These are phyloP conservation scores for Brachionus asplanchnoidis DNA, from an alignment of 1,140 invertebrate species.

Conservation along the genomic window DNA sequence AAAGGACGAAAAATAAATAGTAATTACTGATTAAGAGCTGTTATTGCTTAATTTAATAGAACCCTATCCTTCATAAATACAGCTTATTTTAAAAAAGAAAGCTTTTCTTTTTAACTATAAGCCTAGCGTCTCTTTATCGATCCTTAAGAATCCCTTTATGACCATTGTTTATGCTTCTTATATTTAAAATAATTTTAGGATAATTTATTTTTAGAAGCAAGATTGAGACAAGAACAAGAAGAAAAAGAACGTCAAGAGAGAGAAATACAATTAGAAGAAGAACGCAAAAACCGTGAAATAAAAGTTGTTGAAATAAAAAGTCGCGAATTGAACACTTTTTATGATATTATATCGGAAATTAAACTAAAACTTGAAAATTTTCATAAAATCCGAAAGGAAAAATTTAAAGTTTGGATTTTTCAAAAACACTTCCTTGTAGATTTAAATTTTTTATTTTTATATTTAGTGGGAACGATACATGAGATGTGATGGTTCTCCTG, in stretches of 20 bases:
- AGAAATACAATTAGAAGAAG: slow-evolving; percentile 46
- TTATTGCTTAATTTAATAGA: neutral
- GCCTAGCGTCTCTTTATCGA: neutral
- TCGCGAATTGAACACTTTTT: slow-evolving; percentile 21
- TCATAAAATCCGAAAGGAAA: slow-evolving; percentile 47
- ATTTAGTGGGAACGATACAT: slow-evolving; percentile 55
- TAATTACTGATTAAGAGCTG: neutral
- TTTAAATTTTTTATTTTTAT: slow-evolving; percentile 41
- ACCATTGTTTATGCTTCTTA: neutral
- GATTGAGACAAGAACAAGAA: slow-evolving; percentile 42
- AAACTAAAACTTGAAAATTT: neutral
- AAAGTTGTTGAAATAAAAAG: slow-evolving; percentile 45
- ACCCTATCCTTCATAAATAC: neutral
- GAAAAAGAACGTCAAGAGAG: slow-evolving; percentile 44
- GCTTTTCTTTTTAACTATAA: neutral
- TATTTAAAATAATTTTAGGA: neutral
- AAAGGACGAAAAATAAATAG: slow-evolving; percentile 19
- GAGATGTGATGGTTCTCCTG: slow-evolving; percentile 55
- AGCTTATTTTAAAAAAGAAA: neutral
- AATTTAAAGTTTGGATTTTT: slow-evolving; percentile 45
- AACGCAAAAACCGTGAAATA: slow-evolving; percentile 50
- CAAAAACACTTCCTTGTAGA: neutral
- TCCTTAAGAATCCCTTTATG: neutral
- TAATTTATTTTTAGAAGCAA: slow-evolving; percentile 43
- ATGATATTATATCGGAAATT: neutral